Evolutionary conservation across 2,797 vertebrate species (phyloP), one percentile per base, ranked within the genome.

Genomic region (Hyperoplus immaculatus): DNA sequence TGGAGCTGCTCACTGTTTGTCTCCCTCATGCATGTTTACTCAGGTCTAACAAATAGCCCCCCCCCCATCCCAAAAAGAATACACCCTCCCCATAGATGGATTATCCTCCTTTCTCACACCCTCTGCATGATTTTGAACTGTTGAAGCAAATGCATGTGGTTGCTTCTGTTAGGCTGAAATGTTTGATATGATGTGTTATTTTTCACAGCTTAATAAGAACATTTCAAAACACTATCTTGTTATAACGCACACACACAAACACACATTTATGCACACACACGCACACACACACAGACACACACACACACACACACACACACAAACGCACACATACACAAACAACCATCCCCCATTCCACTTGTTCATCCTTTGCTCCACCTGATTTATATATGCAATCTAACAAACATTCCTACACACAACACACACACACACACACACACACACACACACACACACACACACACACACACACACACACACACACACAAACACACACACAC

Each of bases 11-110:
- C 77, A 47, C 53, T 88, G 86, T 90, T 78, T 83, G 86, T 90
- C 80, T 81, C 75, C 75, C 74, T 0, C 58, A 45, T 81, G 91
- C 89, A 92, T 93, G 93, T 93, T 91, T 87, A 87, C 81, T 80
- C 64, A 85, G 76, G 41, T 79, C 88, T 65, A 87, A 88, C 86
- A 87, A 65, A 78, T 46, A 72, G 38, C 51, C 16, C n/a, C 46
- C 38, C 15, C 38, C 49, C 39, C 38, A 41, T 42, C 57, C 57
- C 57, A 42, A 15, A 7, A 5, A 21, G 29, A 29, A 3, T 29
- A 29, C 29, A 29, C 29, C 13, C 0, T 2, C 56, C 12, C 18
- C 53, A 55, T 8, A 47, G 2, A 69, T 72, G 16, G 39, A 70
- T 84, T n/a, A 69, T 80, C 74, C 57, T 55, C 72, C 18, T 38